phyloP scores from a whole-genome alignment of 2,113 vertebrate genomes.

The Menura novaehollandiae region DNA sequence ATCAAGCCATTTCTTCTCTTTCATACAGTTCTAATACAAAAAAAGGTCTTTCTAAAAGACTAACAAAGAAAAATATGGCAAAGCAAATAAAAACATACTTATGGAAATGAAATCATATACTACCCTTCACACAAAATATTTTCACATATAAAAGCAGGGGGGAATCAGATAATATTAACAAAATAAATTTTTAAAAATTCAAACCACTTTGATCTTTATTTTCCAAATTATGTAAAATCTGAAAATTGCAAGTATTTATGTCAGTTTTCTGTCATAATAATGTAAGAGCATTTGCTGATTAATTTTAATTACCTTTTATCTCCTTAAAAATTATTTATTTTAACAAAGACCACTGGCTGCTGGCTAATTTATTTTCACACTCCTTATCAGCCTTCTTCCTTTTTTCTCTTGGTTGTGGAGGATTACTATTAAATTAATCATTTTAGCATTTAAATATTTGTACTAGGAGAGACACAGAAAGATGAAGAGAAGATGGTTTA shows the following conservation, averaged over 20 bases:
- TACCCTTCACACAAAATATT: neutral
- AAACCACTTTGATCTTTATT: neutral
- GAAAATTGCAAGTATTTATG: neutral
- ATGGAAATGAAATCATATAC: neutral
- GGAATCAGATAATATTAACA: neutral
- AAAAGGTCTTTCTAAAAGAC: neutral
- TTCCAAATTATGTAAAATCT: neutral
- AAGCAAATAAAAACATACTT: neutral
- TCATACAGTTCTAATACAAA: neutral
- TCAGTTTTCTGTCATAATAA: neutral
- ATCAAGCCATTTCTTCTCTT: neutral
- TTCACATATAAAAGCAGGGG: neutral
- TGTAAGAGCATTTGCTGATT: neutral
- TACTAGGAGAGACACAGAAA: neutral
- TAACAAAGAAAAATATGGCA: neutral
- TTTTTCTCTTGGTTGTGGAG: neutral
- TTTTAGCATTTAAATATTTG: neutral
- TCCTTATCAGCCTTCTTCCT: neutral
- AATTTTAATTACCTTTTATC: neutral
- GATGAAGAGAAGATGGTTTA: neutral
- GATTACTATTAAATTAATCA: neutral
- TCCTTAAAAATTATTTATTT: neutral
- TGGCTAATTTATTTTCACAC: neutral
- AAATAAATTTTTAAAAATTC: neutral
- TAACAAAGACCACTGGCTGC: neutral